These are phyloP conservation scores for Pseudachorutes palmiensis DNA, from an alignment of 1,140 invertebrate genomes.

Conservation along the genomic window DNA sequence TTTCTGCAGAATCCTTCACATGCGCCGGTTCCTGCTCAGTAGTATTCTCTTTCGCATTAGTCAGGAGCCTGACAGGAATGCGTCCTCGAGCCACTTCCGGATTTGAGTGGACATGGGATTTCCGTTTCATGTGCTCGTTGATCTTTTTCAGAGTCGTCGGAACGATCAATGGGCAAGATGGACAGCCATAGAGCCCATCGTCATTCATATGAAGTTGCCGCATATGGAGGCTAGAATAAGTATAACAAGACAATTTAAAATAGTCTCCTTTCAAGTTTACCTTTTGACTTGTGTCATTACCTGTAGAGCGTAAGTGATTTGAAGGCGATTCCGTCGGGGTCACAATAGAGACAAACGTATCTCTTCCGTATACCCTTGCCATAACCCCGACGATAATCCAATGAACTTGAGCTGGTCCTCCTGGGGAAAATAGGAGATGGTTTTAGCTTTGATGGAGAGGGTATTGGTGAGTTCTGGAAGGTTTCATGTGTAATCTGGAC, in stretches of 20 bases:
- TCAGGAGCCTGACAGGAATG: neutral
- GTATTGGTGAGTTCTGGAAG: neutral
- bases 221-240: constrained; percentile 2
- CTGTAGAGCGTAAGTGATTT: neutral
- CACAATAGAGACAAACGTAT: constrained; percentile 4
- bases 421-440: neutral
- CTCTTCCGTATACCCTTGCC: neutral
- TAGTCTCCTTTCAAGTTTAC: neutral
- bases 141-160: neutral
- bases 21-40: too few relatives aligned
- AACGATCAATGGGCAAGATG: neutral
- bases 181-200: neutral
- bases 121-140: constrained; percentile 8
- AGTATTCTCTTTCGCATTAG: too few relatives aligned
- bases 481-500: neutral
- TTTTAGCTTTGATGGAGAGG: neutral
- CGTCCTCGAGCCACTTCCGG: neutral
- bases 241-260: neutral
- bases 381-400: neutral
- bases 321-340: neutral
- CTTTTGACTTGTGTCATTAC: neutral
- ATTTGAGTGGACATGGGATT: neutral
- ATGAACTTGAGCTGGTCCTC: neutral
- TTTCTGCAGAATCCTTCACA: neutral
- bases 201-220: neutral